A percentile compares a stretch with the other conserved stretches of the same genome.
phyloP scores from a whole-genome alignment of 1,140 invertebrate genomes.

The Notospermus geniculatus region DNA sequence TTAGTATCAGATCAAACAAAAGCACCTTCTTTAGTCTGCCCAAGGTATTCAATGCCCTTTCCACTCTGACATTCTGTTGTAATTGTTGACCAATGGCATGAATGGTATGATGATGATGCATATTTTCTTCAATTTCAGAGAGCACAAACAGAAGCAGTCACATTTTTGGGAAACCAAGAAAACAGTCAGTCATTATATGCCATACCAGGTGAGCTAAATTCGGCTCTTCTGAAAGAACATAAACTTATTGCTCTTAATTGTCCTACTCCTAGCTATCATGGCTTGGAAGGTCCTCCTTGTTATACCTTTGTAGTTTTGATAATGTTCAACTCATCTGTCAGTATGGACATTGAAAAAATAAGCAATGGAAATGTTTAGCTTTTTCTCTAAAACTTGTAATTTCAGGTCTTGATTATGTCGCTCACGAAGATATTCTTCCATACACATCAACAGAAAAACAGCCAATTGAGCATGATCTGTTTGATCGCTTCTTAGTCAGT shows the following conservation, averaged over 20 bases:
- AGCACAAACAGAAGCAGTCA: conserved; percentile 94
- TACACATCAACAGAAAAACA: conserved; percentile 65
- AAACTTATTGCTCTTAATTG: too few relatives aligned
- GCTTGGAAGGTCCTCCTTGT: too few relatives aligned
- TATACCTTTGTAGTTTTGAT: conserved; percentile 13
- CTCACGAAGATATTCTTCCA: conserved; percentile 79
- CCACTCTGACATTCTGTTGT: background rate
- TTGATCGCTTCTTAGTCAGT: conserved; percentile 90
- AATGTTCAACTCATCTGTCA: background rate
- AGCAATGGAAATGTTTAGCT: background rate
- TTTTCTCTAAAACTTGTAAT: too few relatives aligned
- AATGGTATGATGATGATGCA: conserved; percentile 2
- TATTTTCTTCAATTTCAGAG: conserved; percentile 62
- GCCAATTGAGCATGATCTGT: conserved; percentile 89
- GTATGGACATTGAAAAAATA: background rate
- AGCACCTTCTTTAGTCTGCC: background rate
- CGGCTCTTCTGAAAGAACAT: too few relatives aligned
- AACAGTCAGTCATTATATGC: conserved; percentile 85
- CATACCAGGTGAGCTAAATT: conserved; percentile 71
- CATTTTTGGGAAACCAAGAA: conserved; percentile 95
- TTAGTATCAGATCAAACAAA: too few relatives aligned
- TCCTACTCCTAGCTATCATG: too few relatives aligned
- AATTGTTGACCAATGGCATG: background rate
- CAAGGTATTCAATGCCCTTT: background rate
- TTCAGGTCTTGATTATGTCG: conserved; percentile 82